Evolutionary conservation across 1,140 invertebrate species (phyloP), one percentile per base, ranked within the genome.

Genomic region (Ctenoplectra terminalis): DNA sequence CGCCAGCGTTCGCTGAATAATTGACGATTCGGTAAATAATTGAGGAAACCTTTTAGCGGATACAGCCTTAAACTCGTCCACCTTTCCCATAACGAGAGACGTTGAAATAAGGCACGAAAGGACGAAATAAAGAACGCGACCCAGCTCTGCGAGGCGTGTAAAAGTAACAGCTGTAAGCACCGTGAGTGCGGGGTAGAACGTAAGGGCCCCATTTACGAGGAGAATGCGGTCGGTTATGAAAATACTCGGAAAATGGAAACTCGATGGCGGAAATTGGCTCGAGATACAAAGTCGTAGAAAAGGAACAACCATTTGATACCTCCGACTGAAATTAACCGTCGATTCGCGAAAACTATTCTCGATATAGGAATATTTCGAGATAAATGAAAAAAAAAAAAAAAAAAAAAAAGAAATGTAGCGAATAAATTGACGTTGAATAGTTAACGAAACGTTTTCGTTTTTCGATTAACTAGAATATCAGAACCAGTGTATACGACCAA

Each of bases 21-120:
- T 89, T 85, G 84, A 89, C 83, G 48, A 37, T 13, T 31, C 52
- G 43, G 64, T 89, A 76, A 90, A 91, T 91, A 91, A 90, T 89
- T 64, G 81, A 87, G 74, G 7, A 11, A 70, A 61, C 79, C 87
- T 87, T 82, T 88, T 88, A 87, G 83, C 80, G 43, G 74, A 67
- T 64, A 37, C 79, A 71, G 71, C 58, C 80, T 88, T 77, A 87
- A 88, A 85, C 70, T 81, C 54, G 63, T 48, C 48, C 63, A 29
- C 37, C 31, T 54, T 37, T 34, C 20, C 48, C 81, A 23, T 84
- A 81, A 87, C 73, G 74, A 83, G 72, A 69, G 52, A 70, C 66
- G 54, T 8, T 17, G 56, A 52, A 75, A 75, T 61, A 70, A 78
- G 63, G 46, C 63, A 31, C 20, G 20, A 60, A 48, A 86, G n/a